A percentile compares a stretch with the other conserved stretches of the same genome.
Evolutionary conservation across 2,113 vertebrate species (phyloP).

Genomic region (Poecile atricapillus): DNA sequence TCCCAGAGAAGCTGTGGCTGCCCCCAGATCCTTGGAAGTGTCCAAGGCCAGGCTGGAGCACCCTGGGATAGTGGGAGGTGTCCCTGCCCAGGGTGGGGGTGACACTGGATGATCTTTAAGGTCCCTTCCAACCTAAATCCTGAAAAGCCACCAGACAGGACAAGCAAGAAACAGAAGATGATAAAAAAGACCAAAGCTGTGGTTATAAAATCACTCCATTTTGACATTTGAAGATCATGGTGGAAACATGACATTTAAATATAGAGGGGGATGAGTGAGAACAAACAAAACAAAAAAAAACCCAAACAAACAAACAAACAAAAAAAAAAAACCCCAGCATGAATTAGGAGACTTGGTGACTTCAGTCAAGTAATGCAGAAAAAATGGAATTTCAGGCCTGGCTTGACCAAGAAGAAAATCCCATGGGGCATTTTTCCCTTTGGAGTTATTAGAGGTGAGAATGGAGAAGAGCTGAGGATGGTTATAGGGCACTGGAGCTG

Average conservation of each 20-base stretch:
- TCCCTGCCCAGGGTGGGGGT: background rate
- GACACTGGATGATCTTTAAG: background rate
- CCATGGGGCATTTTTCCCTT: background rate
- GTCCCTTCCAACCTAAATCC: background rate
- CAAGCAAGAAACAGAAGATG: background rate
- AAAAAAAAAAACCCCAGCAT: background rate
- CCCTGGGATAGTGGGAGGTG: rapidly evolving
- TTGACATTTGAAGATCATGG: background rate
- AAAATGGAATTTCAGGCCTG: background rate
- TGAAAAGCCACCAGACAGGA: background rate
- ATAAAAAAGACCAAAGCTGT: background rate
- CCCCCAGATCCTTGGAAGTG: background rate
- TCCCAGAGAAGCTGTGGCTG: background rate
- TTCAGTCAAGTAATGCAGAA: background rate
- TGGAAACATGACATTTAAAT: background rate
- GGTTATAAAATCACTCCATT: background rate
- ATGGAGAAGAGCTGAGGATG: background rate
- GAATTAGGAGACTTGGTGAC: background rate
- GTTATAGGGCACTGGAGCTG: background rate
- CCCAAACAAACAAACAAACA: background rate
- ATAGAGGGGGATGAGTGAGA: background rate
- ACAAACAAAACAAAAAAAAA: background rate
- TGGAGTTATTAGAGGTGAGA: background rate
- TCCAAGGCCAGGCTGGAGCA: background rate
- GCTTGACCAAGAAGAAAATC: background rate